Evolutionary conservation across 2,797 vertebrate genomes (phyloP), one percentile per base, ranked within the genome.

Genomic region (Poecilia wingei): DNA sequence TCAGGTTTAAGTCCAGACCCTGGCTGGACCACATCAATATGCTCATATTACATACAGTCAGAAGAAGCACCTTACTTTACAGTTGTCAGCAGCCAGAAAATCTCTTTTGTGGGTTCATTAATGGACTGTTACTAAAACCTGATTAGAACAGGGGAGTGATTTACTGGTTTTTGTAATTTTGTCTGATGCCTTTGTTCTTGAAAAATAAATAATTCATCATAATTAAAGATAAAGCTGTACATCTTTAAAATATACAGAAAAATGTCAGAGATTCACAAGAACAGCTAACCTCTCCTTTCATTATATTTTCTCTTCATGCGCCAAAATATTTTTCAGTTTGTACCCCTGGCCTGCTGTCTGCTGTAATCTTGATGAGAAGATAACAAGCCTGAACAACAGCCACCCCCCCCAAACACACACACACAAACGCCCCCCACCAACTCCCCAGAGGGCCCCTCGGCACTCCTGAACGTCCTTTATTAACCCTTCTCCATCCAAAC

Each of bases 311-410:
- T 81, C 80, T 85, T 39, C 64, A 73, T 49, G 74, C 51, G 78
- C 79, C 77, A 75, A 84, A 79, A 73, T 85, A 84, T 84, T 86
- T 76, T 75, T 83, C 82, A 78, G 79, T 64, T 79, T 83, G 82
- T 89, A 84, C 74, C 76, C 31, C 71, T 59, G 78, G 81, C 76
- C 85, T 80, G 61, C 64, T 76, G 79, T 84, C 72, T 82, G 25
- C 36, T 39, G 41, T 91, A 90, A 94, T 92, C 92, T 86, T 87
- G 83, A 91, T 81, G 82, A 93, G 78, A 77, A 84, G 75, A 91
- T 93, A 90, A 91, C 13, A 61, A 61, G 78, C 46, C 72, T 83
- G 72, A 91, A 53, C 84, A 86, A 84, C 85, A 73, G 69, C 61
- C 36, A 33, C 36, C 61, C 18, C 61, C 36, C 61, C 18, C 18